phyloP scores from a whole-genome alignment of 2,113 vertebrate species.

The Ctenomys sociabilis region DNA sequence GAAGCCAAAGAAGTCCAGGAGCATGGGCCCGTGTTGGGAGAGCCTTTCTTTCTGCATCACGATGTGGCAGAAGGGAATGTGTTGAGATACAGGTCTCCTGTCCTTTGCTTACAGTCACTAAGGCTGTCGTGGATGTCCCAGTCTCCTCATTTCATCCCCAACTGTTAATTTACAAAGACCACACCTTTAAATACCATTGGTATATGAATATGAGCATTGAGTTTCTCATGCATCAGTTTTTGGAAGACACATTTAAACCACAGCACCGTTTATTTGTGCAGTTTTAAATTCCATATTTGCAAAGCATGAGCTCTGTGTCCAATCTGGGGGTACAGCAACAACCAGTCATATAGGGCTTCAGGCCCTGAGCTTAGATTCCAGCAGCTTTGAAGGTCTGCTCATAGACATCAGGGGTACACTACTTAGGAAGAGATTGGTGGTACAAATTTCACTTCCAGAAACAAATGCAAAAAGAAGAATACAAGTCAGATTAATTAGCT shows the following conservation, averaged over 20 bases:
- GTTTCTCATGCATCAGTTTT: background rate
- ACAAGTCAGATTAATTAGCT: background rate
- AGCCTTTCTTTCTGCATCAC: background rate
- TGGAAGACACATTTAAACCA: background rate
- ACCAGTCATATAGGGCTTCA: background rate
- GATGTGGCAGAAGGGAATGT: background rate
- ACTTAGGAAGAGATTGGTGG: background rate
- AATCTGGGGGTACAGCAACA: background rate
- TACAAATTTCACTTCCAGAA: background rate
- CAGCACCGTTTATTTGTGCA: background rate
- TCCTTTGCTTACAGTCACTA: background rate
- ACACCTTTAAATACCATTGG: background rate
- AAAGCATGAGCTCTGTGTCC: background rate
- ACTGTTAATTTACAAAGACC: background rate
- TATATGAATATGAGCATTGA: background rate
- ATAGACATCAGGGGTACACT: background rate
- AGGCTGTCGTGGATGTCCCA: too few relatives aligned
- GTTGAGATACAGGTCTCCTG: background rate
- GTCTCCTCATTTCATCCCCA: background rate
- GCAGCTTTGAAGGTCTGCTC: background rate
- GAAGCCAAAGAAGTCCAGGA: background rate
- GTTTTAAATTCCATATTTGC: background rate
- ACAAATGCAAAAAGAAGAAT: background rate
- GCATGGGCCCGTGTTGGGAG: background rate
- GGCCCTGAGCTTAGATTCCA: background rate